Evolutionary conservation across 1,140 invertebrate genomes (phyloP), one percentile per base, ranked within the genome.

Genomic region (Sweltsa coloradensis): DNA sequence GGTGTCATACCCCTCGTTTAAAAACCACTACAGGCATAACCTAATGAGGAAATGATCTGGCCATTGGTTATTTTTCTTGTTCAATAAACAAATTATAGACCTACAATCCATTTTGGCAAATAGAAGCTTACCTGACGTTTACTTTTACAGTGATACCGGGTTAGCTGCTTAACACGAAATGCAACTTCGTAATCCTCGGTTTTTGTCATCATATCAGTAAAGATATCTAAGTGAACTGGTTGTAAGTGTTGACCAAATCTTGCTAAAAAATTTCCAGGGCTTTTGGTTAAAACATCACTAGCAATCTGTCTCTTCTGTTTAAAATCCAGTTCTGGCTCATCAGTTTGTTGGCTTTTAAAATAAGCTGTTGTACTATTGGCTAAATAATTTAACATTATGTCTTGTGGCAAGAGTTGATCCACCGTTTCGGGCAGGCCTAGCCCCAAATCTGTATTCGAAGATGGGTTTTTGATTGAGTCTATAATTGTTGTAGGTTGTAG

Each of bases 321-420:
- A 3, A 66, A 60, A 2, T 68, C 72, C 31, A 90, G 60, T 57
- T 91, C 85, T 5, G 71, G 70, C 60, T 89, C 84, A 53, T 75
- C 74, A 46, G 78, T 69, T 66, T 89, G 86, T 59, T 90, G 83
- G 59, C 79, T 84, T 63, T 82, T 83, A 53, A 88, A 86, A 49
- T 40, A 19, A n/a, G 46, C 46, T 14, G 13, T 18, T 26, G 21
- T 40, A 26, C 46, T 47, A 5, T 27, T 39, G 3, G 46, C 26
- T 11, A 47, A 27, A 26, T 47, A 39, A 27, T 47, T 27, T 18
- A 47, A 14, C 46, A 47, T 41, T 14, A 13, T 29, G 11, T 47
- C 24, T 21, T 39, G 1, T 21, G 41, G 13, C 16, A 14, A 41
- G 11, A 39, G n/a, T n/a, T n/a, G n/a, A n/a, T n/a, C n/a, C n/a